phyloP scores from a whole-genome alignment of 2,888 invertebrate genomes.

The Cantharis lateralis region DNA sequence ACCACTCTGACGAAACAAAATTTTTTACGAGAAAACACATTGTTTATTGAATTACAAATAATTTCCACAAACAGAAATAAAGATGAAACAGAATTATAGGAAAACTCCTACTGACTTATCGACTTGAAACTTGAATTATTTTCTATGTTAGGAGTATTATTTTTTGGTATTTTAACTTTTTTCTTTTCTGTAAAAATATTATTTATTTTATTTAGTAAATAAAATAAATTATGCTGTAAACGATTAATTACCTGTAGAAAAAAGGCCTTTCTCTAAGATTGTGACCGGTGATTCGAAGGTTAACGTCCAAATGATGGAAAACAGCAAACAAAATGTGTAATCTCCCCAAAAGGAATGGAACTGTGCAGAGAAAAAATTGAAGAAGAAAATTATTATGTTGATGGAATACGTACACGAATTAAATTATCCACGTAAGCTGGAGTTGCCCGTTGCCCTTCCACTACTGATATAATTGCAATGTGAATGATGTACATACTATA shows the following conservation, averaged over 20 bases:
- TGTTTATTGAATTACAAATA: slow-evolving; percentile 64
- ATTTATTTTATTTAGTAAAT: slow-evolving; percentile 6
- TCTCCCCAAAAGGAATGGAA: slow-evolving; percentile 56
- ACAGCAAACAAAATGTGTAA: slow-evolving; percentile 50
- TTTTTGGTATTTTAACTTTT: neutral
- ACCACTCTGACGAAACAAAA: slow-evolving; percentile 64
- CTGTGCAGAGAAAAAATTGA: slow-evolving; percentile 35
- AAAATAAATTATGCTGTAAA: neutral
- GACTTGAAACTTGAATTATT: neutral
- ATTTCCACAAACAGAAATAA: slow-evolving; percentile 34
- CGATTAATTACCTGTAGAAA: slow-evolving; percentile 13
- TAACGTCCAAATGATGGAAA: slow-evolving; percentile 54
- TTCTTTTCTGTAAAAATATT: neutral
- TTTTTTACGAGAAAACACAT: slow-evolving; percentile 63
- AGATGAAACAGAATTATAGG: slow-evolving; percentile 36
- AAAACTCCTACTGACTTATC: neutral
- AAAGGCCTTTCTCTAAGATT: slow-evolving; percentile 53
- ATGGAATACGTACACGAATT: slow-evolving; percentile 38
- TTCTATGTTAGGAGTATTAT: neutral
- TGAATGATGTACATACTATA: slow-evolving; percentile 63
- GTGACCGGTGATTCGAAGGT: slow-evolving; percentile 58
- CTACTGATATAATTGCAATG: slow-evolving; percentile 47
- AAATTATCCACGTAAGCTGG: slow-evolving; percentile 40
- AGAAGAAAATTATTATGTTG: no score
- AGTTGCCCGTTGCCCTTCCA: slow-evolving; percentile 35